Percentiles rank a stretch among this genome's conserved stretches.
These are phyloP conservation scores for Caerostris extrusa DNA, from an alignment of 1,140 invertebrate species.

Conservation along the genomic window DNA sequence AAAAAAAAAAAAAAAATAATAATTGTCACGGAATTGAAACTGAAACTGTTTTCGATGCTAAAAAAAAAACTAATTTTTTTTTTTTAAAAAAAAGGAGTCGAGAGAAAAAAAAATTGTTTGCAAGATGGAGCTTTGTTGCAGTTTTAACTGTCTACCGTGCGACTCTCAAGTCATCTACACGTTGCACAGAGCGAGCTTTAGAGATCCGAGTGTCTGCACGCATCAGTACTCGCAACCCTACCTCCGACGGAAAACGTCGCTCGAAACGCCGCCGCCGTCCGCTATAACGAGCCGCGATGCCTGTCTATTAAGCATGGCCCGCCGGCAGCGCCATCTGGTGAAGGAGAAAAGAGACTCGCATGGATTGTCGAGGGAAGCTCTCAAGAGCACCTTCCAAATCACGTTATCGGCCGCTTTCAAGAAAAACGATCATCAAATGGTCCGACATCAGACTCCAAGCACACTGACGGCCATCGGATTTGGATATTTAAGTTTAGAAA, in stretches of 20 bases:
- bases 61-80: neutral
- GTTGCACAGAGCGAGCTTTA: constrained; percentile 1
- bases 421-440: no score
- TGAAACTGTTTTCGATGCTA: neutral
- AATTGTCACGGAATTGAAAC: neutral
- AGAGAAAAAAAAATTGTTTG: neutral
- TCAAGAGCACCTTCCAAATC: neutral
- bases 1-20: neutral
- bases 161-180: constrained; percentile 24
- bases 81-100: neutral
- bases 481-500: no score
- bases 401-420: neutral
- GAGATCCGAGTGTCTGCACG: neutral
- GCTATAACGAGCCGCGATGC: constrained; percentile 13
- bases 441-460: no score
- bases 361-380: neutral
- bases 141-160: constrained; percentile 1
- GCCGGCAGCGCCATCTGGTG: neutral
- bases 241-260: neutral
- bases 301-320: neutral
- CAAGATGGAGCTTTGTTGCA: neutral
- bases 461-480: no score
- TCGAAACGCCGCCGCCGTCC: constrained; percentile 5
- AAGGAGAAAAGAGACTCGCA: neutral
- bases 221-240: constrained; percentile 8